Base-by-base conservation (phyloP, 2,113 vertebrate species). In the Myodes glareolus region DNA sequence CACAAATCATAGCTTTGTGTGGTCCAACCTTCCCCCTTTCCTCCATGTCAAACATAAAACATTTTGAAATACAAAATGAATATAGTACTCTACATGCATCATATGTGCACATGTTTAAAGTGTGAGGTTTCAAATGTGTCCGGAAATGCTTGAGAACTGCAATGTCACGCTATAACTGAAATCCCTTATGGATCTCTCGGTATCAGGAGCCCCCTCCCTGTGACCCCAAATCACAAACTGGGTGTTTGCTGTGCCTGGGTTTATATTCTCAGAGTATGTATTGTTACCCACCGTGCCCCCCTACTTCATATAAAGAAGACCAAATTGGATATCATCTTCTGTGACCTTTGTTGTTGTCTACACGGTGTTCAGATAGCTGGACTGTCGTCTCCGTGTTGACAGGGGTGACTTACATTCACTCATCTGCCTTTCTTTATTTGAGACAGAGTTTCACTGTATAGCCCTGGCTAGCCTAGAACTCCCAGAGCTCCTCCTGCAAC, bases 41-140 rank as follows among this genome's bases (percentile, higher is more conserved):
- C 70, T 65, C 81, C 31, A 9, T 0, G 2, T 50, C 4, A 21
- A 91, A 75, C 50, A 82, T 5, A n/a, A 52, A 52, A 27, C 21
- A 82, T 39, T 63, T 91, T 88, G 45, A 95, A 77, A 76, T 63
- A 33, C 17, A 96, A 90, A 87, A 67, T 9, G 36, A 50, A 76
- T 23, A 63, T 19, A 61, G 39, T 36, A 42, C 63, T 47, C 9
- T n/a, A 13, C 75, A 25, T 58, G 55, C 55, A 58, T 58, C 23
- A 5, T 63, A 39, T 47, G 13, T 63, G 7, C 45, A 2, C 72
- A 42, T 82, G 10, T 77, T 77, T 52, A 42, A 82, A 86, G 11
- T 6, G 52, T 52, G 9, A 12, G 33, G 72, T 94, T 90, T 17
- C 23, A 68, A 93, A 75, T 39, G 4, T 36, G 9, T 29, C 2